These are phyloP conservation scores for Tokudaia tokunoshimensis DNA, from an alignment of 2,797 vertebrate species.

Conservation along the genomic window DNA sequence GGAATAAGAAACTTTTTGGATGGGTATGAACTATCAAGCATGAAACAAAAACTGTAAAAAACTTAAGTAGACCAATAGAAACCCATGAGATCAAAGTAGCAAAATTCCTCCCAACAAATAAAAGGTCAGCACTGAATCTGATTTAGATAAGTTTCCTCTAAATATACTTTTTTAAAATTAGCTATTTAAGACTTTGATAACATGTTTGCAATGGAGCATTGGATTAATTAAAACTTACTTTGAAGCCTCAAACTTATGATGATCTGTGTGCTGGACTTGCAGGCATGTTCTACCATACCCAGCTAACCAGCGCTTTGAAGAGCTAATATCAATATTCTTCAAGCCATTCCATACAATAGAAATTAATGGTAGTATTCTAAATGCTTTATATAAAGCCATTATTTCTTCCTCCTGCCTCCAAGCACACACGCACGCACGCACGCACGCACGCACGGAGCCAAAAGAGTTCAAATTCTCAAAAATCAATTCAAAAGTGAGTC, in stretches of 20 bases:
- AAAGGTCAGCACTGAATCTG: neutral
- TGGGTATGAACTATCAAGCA: neutral
- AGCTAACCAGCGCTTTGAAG: neutral
- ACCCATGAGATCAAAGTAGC: neutral
- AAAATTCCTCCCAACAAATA: neutral
- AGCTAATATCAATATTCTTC: neutral
- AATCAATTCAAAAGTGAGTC: neutral
- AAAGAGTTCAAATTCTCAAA: neutral
- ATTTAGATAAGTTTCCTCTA: neutral
- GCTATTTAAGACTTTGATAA: neutral
- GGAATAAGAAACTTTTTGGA: neutral
- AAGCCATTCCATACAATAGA: neutral
- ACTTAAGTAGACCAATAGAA: neutral
- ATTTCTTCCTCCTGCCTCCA: neutral
- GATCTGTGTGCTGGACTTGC: neutral
- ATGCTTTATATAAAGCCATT: neutral
- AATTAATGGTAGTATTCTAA: neutral
- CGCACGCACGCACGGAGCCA: neutral
- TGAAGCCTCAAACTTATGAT: neutral
- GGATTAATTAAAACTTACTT: neutral
- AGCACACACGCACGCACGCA: neutral
- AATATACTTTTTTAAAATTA: neutral
- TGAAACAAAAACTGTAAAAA: neutral
- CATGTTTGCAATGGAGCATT: neutral
- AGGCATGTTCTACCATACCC: neutral